Conservation (phyloP, 2,888 invertebrate species). For the Perithous albicinctus region DNA sequence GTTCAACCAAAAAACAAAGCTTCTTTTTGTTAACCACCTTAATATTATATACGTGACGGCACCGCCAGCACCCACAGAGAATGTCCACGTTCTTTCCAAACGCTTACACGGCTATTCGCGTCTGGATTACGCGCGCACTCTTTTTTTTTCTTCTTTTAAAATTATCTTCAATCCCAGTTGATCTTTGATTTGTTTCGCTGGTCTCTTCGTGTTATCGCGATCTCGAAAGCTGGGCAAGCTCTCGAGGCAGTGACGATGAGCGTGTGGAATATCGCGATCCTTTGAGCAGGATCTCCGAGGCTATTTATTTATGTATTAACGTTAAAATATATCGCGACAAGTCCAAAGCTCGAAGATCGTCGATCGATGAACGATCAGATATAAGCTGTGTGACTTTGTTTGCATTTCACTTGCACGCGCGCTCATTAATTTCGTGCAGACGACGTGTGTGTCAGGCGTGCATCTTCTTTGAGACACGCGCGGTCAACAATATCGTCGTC, state of each 20-base stretch:
- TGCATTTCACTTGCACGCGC: conserved; percentile 10
- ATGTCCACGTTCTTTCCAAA: conserved; percentile 25
- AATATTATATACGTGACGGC: conserved; percentile 1
- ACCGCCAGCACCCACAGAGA: conserved; percentile 28
- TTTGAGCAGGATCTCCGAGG: neutral
- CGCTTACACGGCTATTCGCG: conserved; percentile 24
- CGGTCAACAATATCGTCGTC: conserved; percentile 3
- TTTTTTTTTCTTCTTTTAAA: neutral
- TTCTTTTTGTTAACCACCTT: neutral
- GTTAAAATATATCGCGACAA: conserved; percentile 4
- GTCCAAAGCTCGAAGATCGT: conserved; percentile 18
- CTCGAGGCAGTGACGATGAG: conserved; percentile 50
- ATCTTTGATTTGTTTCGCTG: neutral
- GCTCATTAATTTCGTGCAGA: neutral
- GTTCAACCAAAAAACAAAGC: no score
- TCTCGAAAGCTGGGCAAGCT: conserved; percentile 45
- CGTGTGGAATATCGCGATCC: conserved; percentile 48
- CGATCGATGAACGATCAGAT: neutral
- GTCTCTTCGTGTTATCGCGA: conserved; percentile 21
- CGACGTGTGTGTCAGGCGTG: neutral
- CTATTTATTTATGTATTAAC: neutral
- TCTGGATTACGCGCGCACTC: conserved; percentile 8
- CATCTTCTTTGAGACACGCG: neutral
- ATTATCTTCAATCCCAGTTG: conserved; percentile 4
- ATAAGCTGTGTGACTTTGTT: neutral